Evolutionary conservation across 2,113 vertebrate species (phyloP), one percentile per base, ranked within the genome.

Genomic region (Tachuris rubrigastra): DNA sequence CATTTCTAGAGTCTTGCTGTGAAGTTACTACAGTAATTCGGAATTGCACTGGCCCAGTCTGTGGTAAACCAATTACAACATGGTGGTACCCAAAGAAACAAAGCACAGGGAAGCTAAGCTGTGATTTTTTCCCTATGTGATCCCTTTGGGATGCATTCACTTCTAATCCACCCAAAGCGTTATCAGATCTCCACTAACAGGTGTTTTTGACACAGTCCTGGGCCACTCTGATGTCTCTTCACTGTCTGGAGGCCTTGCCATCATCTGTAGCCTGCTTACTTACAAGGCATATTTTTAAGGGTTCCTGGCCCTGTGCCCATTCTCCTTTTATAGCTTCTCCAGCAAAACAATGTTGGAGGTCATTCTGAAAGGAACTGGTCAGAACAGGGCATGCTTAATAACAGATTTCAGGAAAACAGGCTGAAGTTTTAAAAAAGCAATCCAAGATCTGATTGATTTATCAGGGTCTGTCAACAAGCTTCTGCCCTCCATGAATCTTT

Each of bases 391-490:
- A 87, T 24, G 44, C 67, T 90, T 89, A 93, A 92, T 53, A 87
- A 81, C 12, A 14, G 10, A 56, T 72, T 91, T 67, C 66, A 79
- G 49, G 60, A 91, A 91, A 95, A 72, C 25, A 91, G 42, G 56
- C 44, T 90, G 69, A 76, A 85, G 56, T 59, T 91, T 95, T 95
- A 52, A 52, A 86, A 94, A 92, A 87, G 35, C 69, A 87, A 72
- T 89, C 37, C 77, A 75, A 91, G 27, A 85, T 60, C 52, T 71
- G 83, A 89, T 31, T 89, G 94, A 97, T 97, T 95, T 94, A 92
- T 33, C 86, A 81, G 39, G 6, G 18, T 41, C 41, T 92, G 76
- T 72, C 87, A 76, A 60, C 24, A 37, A 75, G 56, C 52, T 68
- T 71, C 62, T 84, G 41, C 37, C 65, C 80, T 67, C 44, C 42